Conservation (phyloP, 2,797 vertebrate species). For the Parauchenoglanis ngamensis region DNA sequence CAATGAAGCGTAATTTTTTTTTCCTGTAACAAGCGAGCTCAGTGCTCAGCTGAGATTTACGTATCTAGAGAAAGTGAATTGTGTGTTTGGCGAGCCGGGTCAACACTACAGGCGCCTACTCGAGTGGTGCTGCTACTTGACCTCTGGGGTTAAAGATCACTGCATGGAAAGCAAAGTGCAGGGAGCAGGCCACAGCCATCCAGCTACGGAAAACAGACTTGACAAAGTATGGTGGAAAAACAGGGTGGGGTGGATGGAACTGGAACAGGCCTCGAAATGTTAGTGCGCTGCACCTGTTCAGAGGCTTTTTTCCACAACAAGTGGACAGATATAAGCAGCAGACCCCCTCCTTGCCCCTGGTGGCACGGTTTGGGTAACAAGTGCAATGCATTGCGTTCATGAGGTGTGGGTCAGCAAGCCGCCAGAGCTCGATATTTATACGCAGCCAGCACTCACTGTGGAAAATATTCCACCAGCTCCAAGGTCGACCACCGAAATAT, state of each 20-base stretch:
- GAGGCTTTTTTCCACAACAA: slow-evolving; percentile 65
- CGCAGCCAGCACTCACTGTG: slow-evolving; percentile 60
- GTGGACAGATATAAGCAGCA: slow-evolving; percentile 62
- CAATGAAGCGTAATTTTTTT: neutral
- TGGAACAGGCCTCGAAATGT: slow-evolving; percentile 63
- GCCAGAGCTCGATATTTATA: slow-evolving; percentile 58
- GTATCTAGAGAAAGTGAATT: slow-evolving; percentile 42
- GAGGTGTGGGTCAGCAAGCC: slow-evolving; percentile 55
- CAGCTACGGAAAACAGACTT: slow-evolving; percentile 25
- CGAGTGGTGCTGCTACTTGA: slow-evolving; percentile 37
- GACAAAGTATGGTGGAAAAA: slow-evolving; percentile 60
- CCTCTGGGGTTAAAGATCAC: slow-evolving; percentile 46
- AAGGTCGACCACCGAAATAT: slow-evolving; percentile 59
- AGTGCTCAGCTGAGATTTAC: slow-evolving; percentile 28
- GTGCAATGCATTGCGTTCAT: slow-evolving; percentile 64
- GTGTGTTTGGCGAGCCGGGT: slow-evolving; percentile 15
- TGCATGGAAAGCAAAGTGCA: slow-evolving; percentile 18
- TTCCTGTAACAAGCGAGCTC: slow-evolving; percentile 4
- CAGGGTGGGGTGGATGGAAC: slow-evolving; percentile 54
- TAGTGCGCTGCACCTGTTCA: slow-evolving; percentile 64
- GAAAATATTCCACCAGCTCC: slow-evolving; percentile 70
- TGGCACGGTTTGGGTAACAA: slow-evolving; percentile 62
- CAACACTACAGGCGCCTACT: slow-evolving; percentile 6
- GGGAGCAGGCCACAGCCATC: slow-evolving; percentile 4
- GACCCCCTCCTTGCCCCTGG: slow-evolving; percentile 29